These are phyloP conservation scores for Merluccius polli DNA, from an alignment of 2,797 vertebrate species.

Conservation along the genomic window DNA sequence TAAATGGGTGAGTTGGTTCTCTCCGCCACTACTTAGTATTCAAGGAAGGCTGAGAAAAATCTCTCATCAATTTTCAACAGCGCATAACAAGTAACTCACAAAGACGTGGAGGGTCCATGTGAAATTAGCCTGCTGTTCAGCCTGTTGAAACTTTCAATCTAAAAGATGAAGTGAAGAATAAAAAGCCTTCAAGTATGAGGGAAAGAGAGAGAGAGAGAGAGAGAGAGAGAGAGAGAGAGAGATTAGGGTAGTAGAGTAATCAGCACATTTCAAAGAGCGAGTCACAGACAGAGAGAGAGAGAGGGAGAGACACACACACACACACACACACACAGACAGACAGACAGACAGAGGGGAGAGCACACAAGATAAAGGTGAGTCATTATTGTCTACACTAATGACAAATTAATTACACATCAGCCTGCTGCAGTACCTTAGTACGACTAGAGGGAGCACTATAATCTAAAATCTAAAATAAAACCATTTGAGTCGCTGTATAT, in stretches of 20 bases:
- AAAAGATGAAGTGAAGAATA: conserved; percentile 31
- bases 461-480: background rate
- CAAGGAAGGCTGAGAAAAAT: conserved; percentile 9
- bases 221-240: background rate
- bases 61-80: conserved; percentile 30
- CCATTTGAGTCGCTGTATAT: background rate
- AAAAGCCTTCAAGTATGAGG: conserved; percentile 38
- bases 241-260: background rate
- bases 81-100: conserved; percentile 34
- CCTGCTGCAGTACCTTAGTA: conserved; percentile 46
- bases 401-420: conserved; percentile 64
- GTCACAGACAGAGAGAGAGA: background rate
- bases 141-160: conserved; percentile 32
- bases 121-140: conserved; percentile 26
- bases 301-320: background rate
- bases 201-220: background rate
- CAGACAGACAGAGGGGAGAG: background rate
- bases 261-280: too few relatives aligned
- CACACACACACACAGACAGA: conserved; percentile 1
- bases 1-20: background rate
- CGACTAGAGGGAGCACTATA: conserved; percentile 50
- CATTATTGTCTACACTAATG: conserved; percentile 62
- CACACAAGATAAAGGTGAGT: conserved; percentile 30
- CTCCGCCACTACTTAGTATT: conserved; percentile 24
- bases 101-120: conserved; percentile 30